Conservation (phyloP, 2,113 vertebrate genomes). For the Pomatorhinus ruficollis region DNA sequence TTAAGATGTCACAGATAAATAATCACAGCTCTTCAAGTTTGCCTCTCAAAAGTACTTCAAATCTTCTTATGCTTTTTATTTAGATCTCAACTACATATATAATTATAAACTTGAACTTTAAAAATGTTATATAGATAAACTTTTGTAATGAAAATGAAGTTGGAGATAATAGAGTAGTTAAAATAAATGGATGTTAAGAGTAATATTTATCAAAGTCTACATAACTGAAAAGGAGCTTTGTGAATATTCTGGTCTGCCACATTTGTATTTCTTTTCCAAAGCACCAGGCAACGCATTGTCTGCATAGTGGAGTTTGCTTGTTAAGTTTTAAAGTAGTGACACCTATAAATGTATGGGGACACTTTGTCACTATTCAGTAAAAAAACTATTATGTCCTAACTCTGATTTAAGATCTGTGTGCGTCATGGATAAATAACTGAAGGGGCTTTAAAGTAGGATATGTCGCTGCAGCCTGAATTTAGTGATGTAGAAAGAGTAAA, state of each 20-base stretch:
- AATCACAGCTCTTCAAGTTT: conserved; percentile 63
- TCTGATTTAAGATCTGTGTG: background rate
- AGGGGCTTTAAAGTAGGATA: background rate
- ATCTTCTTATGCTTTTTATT: conserved; percentile 15
- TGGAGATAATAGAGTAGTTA: conserved; percentile 5
- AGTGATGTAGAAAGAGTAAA: background rate
- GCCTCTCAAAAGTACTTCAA: conserved; percentile 57
- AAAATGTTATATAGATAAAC: conserved; percentile 16
- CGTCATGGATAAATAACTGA: background rate
- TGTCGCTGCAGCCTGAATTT: background rate
- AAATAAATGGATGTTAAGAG: background rate
- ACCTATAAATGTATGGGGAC: background rate
- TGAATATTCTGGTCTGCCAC: background rate
- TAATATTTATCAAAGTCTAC: background rate
- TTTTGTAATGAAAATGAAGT: background rate
- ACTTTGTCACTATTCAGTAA: background rate
- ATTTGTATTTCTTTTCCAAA: background rate
- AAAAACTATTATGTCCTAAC: background rate
- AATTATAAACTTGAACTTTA: conserved; percentile 26
- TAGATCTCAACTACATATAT: conserved; percentile 22
- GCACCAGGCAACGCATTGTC: background rate
- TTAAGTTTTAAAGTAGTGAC: background rate
- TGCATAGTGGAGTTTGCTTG: background rate
- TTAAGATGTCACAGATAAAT: conserved; percentile 72
- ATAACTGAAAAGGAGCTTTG: background rate